Base-by-base conservation (phyloP, 92 coral and sea anemone species). In the Palythoa grandis region DNA sequence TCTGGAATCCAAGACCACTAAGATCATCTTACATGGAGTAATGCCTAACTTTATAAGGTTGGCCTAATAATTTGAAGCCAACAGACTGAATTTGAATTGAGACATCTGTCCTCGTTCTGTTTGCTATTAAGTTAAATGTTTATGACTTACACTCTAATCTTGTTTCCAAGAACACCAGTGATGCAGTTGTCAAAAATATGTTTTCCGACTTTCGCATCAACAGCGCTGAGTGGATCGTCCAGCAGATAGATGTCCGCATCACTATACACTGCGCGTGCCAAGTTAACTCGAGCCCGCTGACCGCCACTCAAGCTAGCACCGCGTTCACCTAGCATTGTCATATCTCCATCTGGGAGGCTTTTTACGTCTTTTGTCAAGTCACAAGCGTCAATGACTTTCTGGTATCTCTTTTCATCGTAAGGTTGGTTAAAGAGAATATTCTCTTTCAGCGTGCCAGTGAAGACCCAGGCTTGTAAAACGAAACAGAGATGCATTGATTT, bases 241-340 rank as follows among this genome's bases (percentile, higher is more conserved):
- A 94, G 90, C 43, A 94, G 82, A 24, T 94, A 94, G 43, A 94
- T 94, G 70, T 94, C 95, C 16, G 93, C 98, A 78, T 94, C 95
- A 65, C 93, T 91, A 83, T 94, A 94, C 77, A 94, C 98, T 79
- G 98, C 98, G 70, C 98, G 95, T 78, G 98, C 98, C 86, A 94
- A 88, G 84, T 94, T 94, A 19, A 94, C 98, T 67, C 98, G 98
- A 9, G 98, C 98, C 38, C 93, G 93, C 91, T 94, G 98, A 15
- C 98, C 98, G 24, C 98, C 98, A 91, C 98, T 94, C 35, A 94
- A 88, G 48, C 95, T 94, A 0, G 94, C 95, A 56, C 98, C 98
- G 72, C 98, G 89, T 43, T 94, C 98, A 53, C 98, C 98, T 0
- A 94, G 92, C 68, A 91, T 87, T 19, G 98, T 94, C 43, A 83